phyloP scores from a whole-genome alignment of 1,140 invertebrate genomes.

The Piezodorus guildinii region DNA sequence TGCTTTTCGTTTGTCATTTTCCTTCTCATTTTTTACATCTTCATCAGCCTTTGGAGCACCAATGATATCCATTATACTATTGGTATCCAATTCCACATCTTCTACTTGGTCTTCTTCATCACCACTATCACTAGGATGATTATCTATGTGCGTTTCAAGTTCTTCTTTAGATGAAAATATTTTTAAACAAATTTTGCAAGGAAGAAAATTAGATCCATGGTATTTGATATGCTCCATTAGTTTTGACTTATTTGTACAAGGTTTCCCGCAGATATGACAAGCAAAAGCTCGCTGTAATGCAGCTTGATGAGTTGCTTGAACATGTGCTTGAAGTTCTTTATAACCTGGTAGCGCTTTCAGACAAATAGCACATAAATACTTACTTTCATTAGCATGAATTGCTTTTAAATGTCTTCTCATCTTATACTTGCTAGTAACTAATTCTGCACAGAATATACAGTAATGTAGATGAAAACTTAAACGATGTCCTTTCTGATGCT shows the following conservation, averaged over 20 bases:
- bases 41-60: constrained; percentile 13
- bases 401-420: constrained; percentile 47
- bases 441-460: constrained; percentile 48
- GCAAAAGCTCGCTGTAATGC: constrained; percentile 41
- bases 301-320: constrained; percentile 39
- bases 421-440: constrained; percentile 44
- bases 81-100: constrained; percentile 21
- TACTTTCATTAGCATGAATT: constrained; percentile 31
- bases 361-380: constrained; percentile 46
- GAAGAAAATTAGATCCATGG: constrained; percentile 44
- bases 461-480: constrained; percentile 35
- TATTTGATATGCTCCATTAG: constrained; percentile 48
- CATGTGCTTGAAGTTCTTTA: constrained; percentile 44
- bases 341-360: constrained; percentile 43
- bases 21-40: constrained; percentile 1
- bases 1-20: background rate
- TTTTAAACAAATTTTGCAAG: constrained; percentile 46
- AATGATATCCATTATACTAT: constrained; percentile 23
- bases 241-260: constrained; percentile 47
- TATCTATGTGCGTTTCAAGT: constrained; percentile 30
- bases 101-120: constrained; percentile 23
- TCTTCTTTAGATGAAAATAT: constrained; percentile 42
- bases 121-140: constrained; percentile 27
- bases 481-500: constrained; percentile 42
- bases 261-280: constrained; percentile 47